These are phyloP conservation scores for Hetaerina americana DNA, from an alignment of 1,140 invertebrate species.

Conservation along the genomic window DNA sequence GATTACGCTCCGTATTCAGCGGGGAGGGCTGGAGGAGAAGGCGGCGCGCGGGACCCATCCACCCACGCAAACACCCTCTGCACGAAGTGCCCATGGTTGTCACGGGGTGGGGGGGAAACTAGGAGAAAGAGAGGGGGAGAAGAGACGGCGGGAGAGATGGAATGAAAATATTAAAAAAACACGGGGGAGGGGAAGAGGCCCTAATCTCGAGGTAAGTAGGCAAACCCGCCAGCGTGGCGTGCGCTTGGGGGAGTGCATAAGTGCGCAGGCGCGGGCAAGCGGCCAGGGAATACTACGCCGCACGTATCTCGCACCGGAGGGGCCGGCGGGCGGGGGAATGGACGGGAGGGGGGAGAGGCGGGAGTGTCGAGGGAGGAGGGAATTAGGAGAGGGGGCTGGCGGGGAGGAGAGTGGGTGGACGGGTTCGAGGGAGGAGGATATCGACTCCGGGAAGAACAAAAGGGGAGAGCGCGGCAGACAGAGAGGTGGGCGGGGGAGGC, in stretches of 20 bases:
- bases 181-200: neutral
- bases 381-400: neutral
- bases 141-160: neutral
- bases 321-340: neutral
- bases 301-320: neutral
- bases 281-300: neutral
- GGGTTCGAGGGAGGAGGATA: neutral
- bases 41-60: neutral
- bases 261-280: neutral
- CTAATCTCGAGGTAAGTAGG: neutral
- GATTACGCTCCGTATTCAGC: no score
- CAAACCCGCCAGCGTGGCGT: neutral
- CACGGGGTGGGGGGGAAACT: neutral
- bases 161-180: no score
- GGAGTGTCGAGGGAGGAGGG: neutral
- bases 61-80: neutral
- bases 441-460: neutral
- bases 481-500: neutral
- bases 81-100: neutral
- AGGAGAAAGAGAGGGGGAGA: neutral
- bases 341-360: neutral
- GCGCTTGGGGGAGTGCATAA: neutral
- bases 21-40: no score
- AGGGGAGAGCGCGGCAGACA: neutral
- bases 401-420: neutral